Percentiles rank a stretch among this genome's conserved stretches.
Evolutionary conservation across 2,797 vertebrate genomes (phyloP).

Genomic region (Atherinosoma microstoma): DNA sequence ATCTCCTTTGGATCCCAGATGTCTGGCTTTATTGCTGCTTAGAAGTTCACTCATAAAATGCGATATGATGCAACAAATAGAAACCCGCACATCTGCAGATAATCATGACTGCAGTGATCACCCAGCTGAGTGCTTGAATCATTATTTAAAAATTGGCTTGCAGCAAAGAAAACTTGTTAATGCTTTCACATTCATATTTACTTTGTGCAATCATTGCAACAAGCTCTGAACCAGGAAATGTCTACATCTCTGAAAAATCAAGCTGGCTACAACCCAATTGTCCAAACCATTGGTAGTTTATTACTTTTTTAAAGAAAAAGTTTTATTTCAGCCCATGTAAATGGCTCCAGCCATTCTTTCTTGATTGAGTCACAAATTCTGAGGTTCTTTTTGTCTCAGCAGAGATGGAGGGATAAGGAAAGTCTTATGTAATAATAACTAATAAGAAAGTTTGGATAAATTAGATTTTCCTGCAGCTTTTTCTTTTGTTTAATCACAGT

Average conservation of each 20-base stretch:
- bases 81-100: constrained; percentile 1
- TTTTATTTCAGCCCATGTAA: constrained; percentile 32
- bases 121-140: constrained; percentile 3
- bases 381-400: constrained; percentile 14
- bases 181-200: constrained; percentile 13
- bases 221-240: constrained; percentile 48
- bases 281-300: constrained; percentile 20
- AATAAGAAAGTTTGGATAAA: background rate
- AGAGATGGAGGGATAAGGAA: constrained; percentile 11
- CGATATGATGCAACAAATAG: constrained; percentile 11
- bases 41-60: constrained; percentile 9
- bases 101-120: constrained; percentile 13
- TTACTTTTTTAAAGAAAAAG: constrained; percentile 11
- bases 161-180: constrained; percentile 8
- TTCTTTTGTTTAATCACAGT: constrained; percentile 14
- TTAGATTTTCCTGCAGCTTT: constrained; percentile 22
- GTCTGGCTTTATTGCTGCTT: constrained; percentile 1
- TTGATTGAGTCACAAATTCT: constrained; percentile 40
- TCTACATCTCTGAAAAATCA: constrained; percentile 24
- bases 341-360: constrained; percentile 24
- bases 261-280: background rate
- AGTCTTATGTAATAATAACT: constrained; percentile 23
- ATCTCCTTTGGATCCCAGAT: constrained; percentile 18
- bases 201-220: background rate
- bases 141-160: constrained; percentile 19